Evolutionary conservation across 2,888 invertebrate species (phyloP), one percentile per base, ranked within the genome.

Genomic region (Tromatobia lineatoria): DNA sequence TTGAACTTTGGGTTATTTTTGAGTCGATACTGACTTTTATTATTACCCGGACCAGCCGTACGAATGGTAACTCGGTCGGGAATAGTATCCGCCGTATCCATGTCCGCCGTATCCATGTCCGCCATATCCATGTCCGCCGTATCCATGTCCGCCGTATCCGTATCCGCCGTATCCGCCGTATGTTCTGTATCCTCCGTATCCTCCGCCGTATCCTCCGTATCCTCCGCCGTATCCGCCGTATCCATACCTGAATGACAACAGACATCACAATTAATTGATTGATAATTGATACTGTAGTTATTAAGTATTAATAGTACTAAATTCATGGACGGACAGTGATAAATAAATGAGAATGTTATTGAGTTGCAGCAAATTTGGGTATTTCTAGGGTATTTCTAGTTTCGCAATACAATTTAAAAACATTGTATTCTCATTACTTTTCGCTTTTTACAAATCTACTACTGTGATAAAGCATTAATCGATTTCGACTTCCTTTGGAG

Each of bases 181-280:
- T 8, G n/a, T n/a, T 29, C 29, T 4, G 8, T 4, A 38, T 8
- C n/a, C 7, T 10, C 54, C 54, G 13, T 57, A 25, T 25, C 54
- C 25, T 45, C 85, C 85, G 45, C 45, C 45, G 45, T 45, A 45
- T 15, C 47, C 80, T 18, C 82, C 82, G 25, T 86, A 75, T 47
- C 85, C 85, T 45, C 85, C 85, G 20, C 85, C 87, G 64, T 87
- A 87, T 23, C 67, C 67, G 11, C 74, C 74, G 18, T 83, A 18
- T 8, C 50, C 50, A 18, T 18, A 38, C 38, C 38, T 38, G 10
- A 38, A 38, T 38, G 10, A 38, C 10, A 38, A 10, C 38, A 38
- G 38, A 10, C 38, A 38, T 38, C 38, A 38, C 8, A 38, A 38
- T 38, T 38, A 38, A 38, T 38, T 38, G n/a, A n/a, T n/a, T n/a